phyloP scores from a whole-genome alignment of 2,888 invertebrate species.

The Athrips mouffetella region DNA sequence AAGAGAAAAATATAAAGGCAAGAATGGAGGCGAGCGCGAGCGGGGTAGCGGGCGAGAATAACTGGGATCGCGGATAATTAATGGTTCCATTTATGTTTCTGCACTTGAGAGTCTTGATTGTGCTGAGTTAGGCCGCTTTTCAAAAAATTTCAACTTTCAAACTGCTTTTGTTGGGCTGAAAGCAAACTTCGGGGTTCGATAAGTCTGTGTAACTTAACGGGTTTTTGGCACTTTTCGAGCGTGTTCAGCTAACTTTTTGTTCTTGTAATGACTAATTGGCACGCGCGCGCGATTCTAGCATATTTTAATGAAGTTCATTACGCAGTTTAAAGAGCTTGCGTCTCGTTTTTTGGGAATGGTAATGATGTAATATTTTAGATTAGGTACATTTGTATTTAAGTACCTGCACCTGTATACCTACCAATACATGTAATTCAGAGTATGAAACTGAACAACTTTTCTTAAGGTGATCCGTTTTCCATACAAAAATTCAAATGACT shows the following conservation, averaged over 20 bases:
- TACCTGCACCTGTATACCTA: too few species aligned
- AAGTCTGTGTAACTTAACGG: constrained; percentile 12
- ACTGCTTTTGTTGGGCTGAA: constrained; percentile 63
- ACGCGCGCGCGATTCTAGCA: neutral
- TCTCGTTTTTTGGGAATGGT: too few species aligned
- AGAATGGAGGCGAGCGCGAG: constrained; percentile 34
- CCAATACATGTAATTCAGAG: too few species aligned
- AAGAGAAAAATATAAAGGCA: constrained; percentile 61
- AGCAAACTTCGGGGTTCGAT: constrained; percentile 26
- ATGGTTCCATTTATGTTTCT: constrained; percentile 78
- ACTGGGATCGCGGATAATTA: constrained; percentile 74
- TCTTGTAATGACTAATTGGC: constrained; percentile 7
- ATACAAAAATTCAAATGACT: too few species aligned
- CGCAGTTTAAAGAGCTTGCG: neutral
- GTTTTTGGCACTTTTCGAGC: constrained; percentile 10
- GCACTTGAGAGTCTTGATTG: constrained; percentile 74
- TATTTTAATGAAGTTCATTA: neutral
- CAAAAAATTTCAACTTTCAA: constrained; percentile 57
- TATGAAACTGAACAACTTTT: too few species aligned
- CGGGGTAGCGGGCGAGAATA: constrained; percentile 47
- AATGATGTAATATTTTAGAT: too few species aligned
- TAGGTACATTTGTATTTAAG: too few species aligned
- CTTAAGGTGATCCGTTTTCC: too few species aligned
- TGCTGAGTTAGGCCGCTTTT: constrained; percentile 64
- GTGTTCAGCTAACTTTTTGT: constrained; percentile 10